These are phyloP conservation scores for Drosophila eohydei DNA, from an alignment of 2,888 invertebrate species.

Conservation along the genomic window DNA sequence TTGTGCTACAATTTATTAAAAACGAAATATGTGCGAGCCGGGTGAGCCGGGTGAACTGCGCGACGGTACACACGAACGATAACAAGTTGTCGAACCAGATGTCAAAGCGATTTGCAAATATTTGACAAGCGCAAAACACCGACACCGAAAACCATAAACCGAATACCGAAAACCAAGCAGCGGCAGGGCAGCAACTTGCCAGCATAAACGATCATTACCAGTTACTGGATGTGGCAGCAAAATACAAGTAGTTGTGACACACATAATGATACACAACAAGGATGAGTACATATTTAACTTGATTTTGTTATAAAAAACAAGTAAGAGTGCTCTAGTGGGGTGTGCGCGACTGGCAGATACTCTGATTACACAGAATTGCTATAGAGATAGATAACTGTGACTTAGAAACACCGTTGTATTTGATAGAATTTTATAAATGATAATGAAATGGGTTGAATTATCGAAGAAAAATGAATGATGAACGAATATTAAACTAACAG, in stretches of 20 bases:
- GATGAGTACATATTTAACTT: slow-evolving; percentile 1
- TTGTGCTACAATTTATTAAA: slow-evolving; percentile 81
- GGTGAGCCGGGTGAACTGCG: slow-evolving; percentile 23
- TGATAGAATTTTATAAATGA: not conserved
- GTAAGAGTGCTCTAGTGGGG: not conserved
- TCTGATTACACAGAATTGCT: not conserved
- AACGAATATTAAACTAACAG: not conserved
- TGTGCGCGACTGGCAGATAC: not conserved
- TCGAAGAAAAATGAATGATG: not conserved
- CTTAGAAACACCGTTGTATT: too few relatives aligned
- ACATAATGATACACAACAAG: slow-evolving; percentile 11
- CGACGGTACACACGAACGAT: slow-evolving; percentile 59
- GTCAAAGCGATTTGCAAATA: slow-evolving; percentile 83
- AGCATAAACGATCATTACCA: slow-evolving; percentile 41
- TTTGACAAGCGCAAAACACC: slow-evolving; percentile 80
- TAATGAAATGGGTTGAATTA: not conserved
- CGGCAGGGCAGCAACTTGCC: slow-evolving; percentile 38
- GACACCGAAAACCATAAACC: slow-evolving; percentile 51
- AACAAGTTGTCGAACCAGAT: slow-evolving; percentile 81
- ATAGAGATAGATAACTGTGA: too few relatives aligned
- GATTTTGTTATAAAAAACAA: not conserved
- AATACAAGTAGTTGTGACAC: slow-evolving; percentile 22
- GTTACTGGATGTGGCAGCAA: slow-evolving; percentile 25
- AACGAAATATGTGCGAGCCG: slow-evolving; percentile 75
- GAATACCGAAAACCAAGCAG: slow-evolving; percentile 31